Evolutionary conservation across 2,113 vertebrate genomes (phyloP).

Genomic region (Dascyllus trimaculatus): DNA sequence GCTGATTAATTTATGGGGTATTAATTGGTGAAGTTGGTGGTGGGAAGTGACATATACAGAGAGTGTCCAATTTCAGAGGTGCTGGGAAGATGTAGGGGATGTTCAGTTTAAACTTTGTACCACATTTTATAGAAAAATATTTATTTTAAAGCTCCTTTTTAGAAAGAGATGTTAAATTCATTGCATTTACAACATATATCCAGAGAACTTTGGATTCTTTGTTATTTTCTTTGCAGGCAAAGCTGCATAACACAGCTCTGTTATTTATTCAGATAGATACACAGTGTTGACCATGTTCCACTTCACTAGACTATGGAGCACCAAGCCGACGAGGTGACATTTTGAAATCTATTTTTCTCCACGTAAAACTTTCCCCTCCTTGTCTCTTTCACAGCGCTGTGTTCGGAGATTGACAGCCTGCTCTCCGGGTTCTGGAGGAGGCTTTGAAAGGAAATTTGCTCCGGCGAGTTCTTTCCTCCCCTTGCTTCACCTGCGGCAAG

Average conservation of each 20-base stretch:
- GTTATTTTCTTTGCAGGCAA: constrained; percentile 27
- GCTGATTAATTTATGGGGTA: constrained; percentile 54
- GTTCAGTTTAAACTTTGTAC: background rate
- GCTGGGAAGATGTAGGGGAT: background rate
- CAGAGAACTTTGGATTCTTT: constrained; percentile 8
- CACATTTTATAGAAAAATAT: background rate
- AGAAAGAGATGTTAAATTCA: background rate
- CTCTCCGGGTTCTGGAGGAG: constrained; percentile 69
- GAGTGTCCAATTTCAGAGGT: constrained; percentile 13
- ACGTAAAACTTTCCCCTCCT: constrained; percentile 75
- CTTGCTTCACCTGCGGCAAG: constrained; percentile 79
- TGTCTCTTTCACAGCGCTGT: constrained; percentile 72
- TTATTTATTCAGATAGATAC: constrained; percentile 65
- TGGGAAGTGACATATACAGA: constrained; percentile 33
- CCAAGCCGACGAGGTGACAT: constrained; percentile 72
- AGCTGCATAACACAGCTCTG: constrained; percentile 54
- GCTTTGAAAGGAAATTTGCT: constrained; percentile 81
- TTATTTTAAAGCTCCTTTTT: constrained; percentile 3
- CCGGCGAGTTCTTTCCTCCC: constrained; percentile 60
- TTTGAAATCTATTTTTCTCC: constrained; percentile 80
- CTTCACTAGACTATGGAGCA: constrained; percentile 60
- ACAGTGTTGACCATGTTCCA: constrained; percentile 72
- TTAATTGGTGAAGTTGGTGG: constrained; percentile 55
- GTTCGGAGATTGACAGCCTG: constrained; percentile 80
- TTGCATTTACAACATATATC: background rate